phyloP scores from a whole-genome alignment of 2,113 vertebrate species.

The Clupea harengus region DNA sequence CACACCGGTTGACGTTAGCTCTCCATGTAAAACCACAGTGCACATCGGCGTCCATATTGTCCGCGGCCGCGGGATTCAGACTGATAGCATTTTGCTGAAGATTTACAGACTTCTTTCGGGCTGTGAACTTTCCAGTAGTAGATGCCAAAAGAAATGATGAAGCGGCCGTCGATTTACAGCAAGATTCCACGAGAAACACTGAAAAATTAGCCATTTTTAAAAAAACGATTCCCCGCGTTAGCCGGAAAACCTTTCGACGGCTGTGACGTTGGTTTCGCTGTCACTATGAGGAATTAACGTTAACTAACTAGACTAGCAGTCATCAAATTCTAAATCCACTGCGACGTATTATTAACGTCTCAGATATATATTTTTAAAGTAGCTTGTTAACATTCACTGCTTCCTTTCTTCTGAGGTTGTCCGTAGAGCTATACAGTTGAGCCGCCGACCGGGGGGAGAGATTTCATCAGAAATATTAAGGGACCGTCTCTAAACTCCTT shows the following conservation, averaged over 20 bases:
- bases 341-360: background rate
- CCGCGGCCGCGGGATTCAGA: conserved; percentile 31
- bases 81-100: conserved; percentile 31
- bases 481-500: conserved; percentile 47
- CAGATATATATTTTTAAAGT: background rate
- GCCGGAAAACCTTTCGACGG: background rate
- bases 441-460: conserved; percentile 18
- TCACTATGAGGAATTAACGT: background rate
- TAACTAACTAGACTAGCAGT: background rate
- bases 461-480: conserved; percentile 73
- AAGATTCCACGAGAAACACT: conserved; percentile 15
- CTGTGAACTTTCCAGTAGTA: conserved; percentile 36
- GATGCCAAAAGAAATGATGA: background rate
- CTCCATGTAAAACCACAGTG: conserved; percentile 28
- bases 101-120: conserved; percentile 52
- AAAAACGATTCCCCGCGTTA: background rate
- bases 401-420: background rate
- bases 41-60: conserved; percentile 41
- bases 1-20: background rate
- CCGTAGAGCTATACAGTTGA: conserved; percentile 10
- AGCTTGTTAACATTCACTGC: background rate
- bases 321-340: background rate
- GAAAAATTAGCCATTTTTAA: conserved; percentile 56
- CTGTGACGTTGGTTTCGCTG: conserved; percentile 6
- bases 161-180: background rate